phyloP scores from a whole-genome alignment of 1,140 invertebrate species.

The Temnothorax longispinosus region DNA sequence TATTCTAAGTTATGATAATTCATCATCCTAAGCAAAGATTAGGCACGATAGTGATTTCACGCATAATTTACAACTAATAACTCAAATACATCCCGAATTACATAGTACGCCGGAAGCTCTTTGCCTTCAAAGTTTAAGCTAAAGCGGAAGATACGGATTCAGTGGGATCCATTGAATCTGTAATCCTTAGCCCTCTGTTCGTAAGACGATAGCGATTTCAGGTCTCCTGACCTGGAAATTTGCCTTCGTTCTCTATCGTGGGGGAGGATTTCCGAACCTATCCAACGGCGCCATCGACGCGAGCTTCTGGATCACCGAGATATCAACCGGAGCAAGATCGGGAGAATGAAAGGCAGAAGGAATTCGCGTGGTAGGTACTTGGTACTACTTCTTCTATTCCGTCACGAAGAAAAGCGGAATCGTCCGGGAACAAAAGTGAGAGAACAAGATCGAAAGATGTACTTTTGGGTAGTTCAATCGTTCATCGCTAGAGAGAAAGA shows the following conservation, averaged over 20 bases:
- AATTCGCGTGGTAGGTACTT: slow-evolving; percentile 63
- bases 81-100: slow-evolving; percentile 60
- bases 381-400: slow-evolving; percentile 58
- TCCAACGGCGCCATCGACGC: slow-evolving; percentile 33
- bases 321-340: neutral
- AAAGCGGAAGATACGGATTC: slow-evolving; percentile 61
- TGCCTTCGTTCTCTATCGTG: slow-evolving; percentile 14
- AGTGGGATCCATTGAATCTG: slow-evolving; percentile 68
- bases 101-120: slow-evolving; percentile 47
- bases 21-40: slow-evolving; percentile 45
- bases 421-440: slow-evolving; percentile 60
- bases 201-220: slow-evolving; percentile 72
- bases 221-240: slow-evolving; percentile 72
- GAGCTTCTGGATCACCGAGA: slow-evolving; percentile 31
- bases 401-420: slow-evolving; percentile 53
- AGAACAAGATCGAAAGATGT: slow-evolving; percentile 34
- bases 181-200: slow-evolving; percentile 66
- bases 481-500: neutral
- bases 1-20: slow-evolving; percentile 29
- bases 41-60: slow-evolving; percentile 38
- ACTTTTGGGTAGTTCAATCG: slow-evolving; percentile 56
- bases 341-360: neutral
- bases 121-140: slow-evolving; percentile 66
- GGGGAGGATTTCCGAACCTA: slow-evolving; percentile 50
- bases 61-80: slow-evolving; percentile 58